Conservation (phyloP, 2,797 vertebrate species). For the Megalops cyprinoides region DNA sequence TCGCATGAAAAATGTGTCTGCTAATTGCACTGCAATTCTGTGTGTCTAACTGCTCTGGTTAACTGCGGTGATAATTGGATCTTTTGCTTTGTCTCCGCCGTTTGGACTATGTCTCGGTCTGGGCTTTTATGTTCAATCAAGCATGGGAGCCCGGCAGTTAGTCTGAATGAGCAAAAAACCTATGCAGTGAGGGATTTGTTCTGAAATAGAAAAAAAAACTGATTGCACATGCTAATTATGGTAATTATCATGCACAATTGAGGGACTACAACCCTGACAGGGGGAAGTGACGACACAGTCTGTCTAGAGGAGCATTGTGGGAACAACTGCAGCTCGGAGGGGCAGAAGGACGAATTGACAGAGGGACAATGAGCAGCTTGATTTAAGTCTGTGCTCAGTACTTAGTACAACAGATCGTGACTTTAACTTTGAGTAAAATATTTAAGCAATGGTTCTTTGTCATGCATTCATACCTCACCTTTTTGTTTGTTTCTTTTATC, state of each 20-base stretch:
- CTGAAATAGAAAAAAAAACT: not conserved
- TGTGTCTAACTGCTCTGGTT: not conserved
- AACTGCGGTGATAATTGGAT: constrained; percentile 22
- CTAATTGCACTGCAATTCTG: not conserved
- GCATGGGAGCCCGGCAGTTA: not conserved
- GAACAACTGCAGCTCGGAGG: too few species aligned
- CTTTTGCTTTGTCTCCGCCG: not conserved
- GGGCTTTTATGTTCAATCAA: not conserved
- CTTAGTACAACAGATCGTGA: not conserved
- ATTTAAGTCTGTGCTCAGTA: not conserved
- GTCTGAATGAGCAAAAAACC: not conserved
- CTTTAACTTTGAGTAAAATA: not conserved
- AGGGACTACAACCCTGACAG: too few species aligned
- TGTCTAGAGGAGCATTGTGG: too few species aligned
- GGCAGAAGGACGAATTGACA: too few species aligned
- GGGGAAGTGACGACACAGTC: too few species aligned
- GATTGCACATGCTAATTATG: too few species aligned
- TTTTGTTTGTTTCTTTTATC: too few species aligned
- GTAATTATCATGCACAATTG: too few species aligned
- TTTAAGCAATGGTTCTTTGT: not conserved
- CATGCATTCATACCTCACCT: too few species aligned
- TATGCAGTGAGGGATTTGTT: not conserved
- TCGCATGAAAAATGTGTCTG: not conserved
- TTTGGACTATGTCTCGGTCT: not conserved
- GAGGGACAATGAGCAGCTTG: too few species aligned